Evolutionary conservation across 2,797 vertebrate genomes (phyloP), one percentile per base, ranked within the genome.

Genomic region (Epinephelus malabaricus): DNA sequence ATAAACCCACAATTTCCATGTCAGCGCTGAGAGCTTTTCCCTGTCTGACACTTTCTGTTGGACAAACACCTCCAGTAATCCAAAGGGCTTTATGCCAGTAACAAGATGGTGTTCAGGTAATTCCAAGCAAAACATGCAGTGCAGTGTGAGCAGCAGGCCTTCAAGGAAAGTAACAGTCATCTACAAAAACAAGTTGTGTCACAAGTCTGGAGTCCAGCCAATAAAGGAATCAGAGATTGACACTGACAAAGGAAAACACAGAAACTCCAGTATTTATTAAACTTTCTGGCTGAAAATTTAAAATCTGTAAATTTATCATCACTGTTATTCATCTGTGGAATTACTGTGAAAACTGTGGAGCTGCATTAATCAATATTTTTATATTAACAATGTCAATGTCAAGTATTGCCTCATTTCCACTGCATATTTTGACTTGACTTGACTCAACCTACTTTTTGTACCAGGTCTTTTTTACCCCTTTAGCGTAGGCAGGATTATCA

Each of bases 1-100:
- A 66, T 62, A 87, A 90, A 84, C 76, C 72, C 69, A 58, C 80
- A 69, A 88, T 91, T 90, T 89, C 78, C 87, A 86, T 86, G 84
- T 91, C 87, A 79, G 73, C 17, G 18, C 11, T 10, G 63, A 78
- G 53, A 64, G 51, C 71, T 66, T 78, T 81, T 60, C 63, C 55
- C 58, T 58, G 58, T 66, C 82, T 86, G 80, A 81, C 84, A 73
- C 82, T 71, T 38, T 61, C 50, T 79, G 69, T 75, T 77, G 80
- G 79, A 83, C 84, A 84, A 88, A 89, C 89, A 79, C 76, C 73
- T 78, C 62, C 38, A 59, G 66, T 62, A 69, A 86, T 89, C 83
- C 81, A 71, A 49, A 66, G 27, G 79, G 75, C 68, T 64, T 58
- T 15, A 49, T 75, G 80, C 64, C 81, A 88, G 76, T 43, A 78